Evolutionary conservation across 2,113 vertebrate species (phyloP).

Genomic region (Artemisiospiza belli): DNA sequence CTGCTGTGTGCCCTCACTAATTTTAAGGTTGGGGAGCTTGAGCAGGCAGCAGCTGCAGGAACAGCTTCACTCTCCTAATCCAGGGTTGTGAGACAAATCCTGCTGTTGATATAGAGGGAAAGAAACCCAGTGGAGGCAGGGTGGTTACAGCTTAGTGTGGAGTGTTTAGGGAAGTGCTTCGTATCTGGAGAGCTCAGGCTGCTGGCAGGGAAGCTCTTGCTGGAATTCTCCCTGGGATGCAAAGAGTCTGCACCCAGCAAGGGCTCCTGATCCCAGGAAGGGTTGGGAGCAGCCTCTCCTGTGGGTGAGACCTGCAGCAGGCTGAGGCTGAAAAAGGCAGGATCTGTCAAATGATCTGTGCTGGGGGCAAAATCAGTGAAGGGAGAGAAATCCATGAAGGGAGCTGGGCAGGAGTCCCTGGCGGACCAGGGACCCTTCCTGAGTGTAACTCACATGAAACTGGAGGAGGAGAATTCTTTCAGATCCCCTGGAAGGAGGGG

Average conservation of each 20-base stretch:
- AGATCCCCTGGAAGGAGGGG: neutral
- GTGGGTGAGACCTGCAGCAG: neutral
- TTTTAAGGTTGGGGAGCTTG: neutral
- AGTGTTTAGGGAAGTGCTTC: neutral
- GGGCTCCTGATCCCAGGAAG: neutral
- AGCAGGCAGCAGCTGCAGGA: constrained; percentile 18
- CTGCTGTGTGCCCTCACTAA: neutral
- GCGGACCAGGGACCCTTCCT: neutral
- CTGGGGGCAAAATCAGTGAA: neutral
- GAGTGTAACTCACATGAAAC: neutral
- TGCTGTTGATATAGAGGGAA: neutral
- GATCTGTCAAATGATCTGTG: neutral
- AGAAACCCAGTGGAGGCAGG: neutral
- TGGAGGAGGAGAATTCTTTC: neutral
- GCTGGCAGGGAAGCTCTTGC: neutral
- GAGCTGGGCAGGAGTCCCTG: neutral
- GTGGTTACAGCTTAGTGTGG: neutral
- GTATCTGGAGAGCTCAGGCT: neutral
- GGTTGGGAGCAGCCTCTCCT: neutral
- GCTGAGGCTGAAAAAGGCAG: neutral
- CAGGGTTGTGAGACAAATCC: neutral
- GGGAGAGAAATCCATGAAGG: neutral
- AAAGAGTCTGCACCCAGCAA: neutral
- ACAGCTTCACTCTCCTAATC: constrained; percentile 3
- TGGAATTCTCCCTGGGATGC: neutral